Evolutionary conservation across 2,113 vertebrate genomes (phyloP).

Genomic region (Amblyornis subalaris): DNA sequence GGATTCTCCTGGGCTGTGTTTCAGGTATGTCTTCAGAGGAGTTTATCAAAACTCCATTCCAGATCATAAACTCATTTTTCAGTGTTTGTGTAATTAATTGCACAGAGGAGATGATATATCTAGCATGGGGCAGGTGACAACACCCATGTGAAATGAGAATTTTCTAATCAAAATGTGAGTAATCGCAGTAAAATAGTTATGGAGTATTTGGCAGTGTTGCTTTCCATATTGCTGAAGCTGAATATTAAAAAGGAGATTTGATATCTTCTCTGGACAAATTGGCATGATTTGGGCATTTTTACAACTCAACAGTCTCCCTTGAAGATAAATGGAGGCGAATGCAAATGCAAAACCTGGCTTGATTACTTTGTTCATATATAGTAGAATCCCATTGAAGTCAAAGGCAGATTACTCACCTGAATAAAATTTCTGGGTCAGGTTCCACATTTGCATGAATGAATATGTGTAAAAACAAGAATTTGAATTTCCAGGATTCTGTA

Average conservation of each 20-base stretch:
- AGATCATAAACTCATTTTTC: not conserved
- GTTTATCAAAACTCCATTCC: not conserved
- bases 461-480: not conserved
- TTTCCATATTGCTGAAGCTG: not conserved
- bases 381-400: not conserved
- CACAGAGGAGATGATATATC: not conserved
- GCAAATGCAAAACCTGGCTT: not conserved
- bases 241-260: not conserved
- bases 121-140: not conserved
- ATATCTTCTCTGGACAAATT: not conserved
- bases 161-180: not conserved
- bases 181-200: not conserved
- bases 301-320: not conserved
- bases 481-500: not conserved
- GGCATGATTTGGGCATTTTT: not conserved
- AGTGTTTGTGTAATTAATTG: not conserved
- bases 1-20: not conserved
- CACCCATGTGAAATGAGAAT: not conserved
- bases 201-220: not conserved
- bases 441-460: constrained; percentile 11
- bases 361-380: not conserved
- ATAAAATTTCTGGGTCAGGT: constrained; percentile 11
- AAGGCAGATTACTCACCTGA: constrained; percentile 7
- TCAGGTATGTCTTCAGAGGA: not conserved
- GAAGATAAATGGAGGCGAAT: not conserved